Evolutionary conservation across 2,113 vertebrate species (phyloP), one percentile per base, ranked within the genome.

Genomic region (Caracal caracal): DNA sequence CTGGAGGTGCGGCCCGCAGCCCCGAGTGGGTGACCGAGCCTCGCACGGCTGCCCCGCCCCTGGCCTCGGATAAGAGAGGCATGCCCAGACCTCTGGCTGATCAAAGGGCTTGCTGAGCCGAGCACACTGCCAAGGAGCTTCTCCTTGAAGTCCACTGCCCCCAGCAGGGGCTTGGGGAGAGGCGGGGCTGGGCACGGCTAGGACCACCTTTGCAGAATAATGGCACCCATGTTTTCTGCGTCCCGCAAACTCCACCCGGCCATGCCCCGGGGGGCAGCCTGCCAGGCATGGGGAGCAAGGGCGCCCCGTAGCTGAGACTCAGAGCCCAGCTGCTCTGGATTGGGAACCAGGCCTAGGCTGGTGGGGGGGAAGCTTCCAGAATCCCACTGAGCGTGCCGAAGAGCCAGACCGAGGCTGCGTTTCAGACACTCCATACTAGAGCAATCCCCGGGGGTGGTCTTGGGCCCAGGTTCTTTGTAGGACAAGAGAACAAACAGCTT

Each of bases 141-240:
- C 10, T 26, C 89, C 86, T 70, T 56, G 59, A 85, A 65, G 71
- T 17, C 40, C 11, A 11, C 56, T 0, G n/a, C 93, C 88, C 12
- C 51, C 2, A 68, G 22, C 56, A 28, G 30, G 81, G 65, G 30
- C 28, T 49, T 35, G 43, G 61, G 47, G 71, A n/a, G 35, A 26
- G 47, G 7, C 2, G 5, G 7, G 1, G 20, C 19, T 40, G 49
- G 35, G 28, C 17, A 40, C 51, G 12, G 70, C 43, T 2, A 28
- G 56, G 71, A 70, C 70, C 35, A 19, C 80, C 75, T 49, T 15
- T 28, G 43, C 24, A 65, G 53, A 37, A 51, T 1, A 30, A 43
- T 2, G 1, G 61, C 9, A 22, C n/a, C 80, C n/a, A 2, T 0
- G 1, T n/a, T 47, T 12, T 35, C 16, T 61, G 30, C 0, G 7